Conservation (phyloP, 1,140 invertebrate genomes). For the Antheraea mylitta region DNA sequence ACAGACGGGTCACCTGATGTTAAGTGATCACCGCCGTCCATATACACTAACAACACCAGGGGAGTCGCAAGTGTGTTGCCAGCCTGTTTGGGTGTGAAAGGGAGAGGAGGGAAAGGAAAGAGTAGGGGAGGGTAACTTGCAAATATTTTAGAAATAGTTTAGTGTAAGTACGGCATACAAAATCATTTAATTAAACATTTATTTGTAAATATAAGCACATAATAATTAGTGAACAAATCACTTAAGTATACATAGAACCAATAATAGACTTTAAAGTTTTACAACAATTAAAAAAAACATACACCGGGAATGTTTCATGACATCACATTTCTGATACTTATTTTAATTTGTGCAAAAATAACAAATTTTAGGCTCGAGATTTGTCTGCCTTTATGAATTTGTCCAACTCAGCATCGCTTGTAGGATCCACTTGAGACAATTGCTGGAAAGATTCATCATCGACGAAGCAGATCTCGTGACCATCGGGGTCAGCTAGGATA, state of each 20-base stretch:
- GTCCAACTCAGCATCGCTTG: constrained; percentile 89
- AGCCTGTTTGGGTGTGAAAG: no score
- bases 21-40: no score
- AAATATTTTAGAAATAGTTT: no score
- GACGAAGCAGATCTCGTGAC: constrained; percentile 99
- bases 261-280: not conserved
- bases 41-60: no score
- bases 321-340: not conserved
- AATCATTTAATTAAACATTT: no score
- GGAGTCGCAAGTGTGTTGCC: no score
- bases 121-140: no score
- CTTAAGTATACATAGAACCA: not conserved
- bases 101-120: no score
- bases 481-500: constrained; percentile 97
- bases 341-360: not conserved
- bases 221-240: not conserved
- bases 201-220: no score
- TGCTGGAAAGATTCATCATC: constrained; percentile 96
- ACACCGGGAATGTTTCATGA: not conserved
- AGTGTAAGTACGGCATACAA: no score
- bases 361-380: constrained; percentile 53
- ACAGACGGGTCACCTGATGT: no score
- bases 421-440: constrained; percentile 92
- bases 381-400: constrained; percentile 88
- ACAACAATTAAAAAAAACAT: not conserved